Percentiles rank a stretch among this genome's conserved stretches.
Evolutionary conservation across 1,140 invertebrate species (phyloP).

Genomic region (Oreohelix idahoensis): DNA sequence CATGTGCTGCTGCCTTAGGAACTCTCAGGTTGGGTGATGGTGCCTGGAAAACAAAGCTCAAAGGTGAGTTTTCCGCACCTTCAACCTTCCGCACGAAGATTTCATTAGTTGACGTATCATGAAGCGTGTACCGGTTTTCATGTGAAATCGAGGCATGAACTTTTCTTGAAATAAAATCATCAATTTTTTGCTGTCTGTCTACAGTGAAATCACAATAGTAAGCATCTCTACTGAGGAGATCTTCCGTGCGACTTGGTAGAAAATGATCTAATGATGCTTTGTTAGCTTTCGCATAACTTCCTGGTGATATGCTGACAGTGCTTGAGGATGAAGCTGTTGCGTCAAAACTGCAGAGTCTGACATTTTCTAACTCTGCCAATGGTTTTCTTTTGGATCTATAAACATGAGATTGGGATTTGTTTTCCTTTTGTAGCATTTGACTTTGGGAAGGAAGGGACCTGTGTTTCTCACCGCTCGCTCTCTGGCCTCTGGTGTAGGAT

Average conservation of each 20-base stretch:
- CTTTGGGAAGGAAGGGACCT: neutral
- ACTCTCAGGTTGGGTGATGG: neutral
- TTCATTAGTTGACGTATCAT: constrained; percentile 5
- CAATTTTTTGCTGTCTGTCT: constrained; percentile 62
- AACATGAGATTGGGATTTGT: neutral
- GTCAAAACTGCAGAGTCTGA: neutral
- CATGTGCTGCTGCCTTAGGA: neutral
- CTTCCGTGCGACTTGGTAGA: constrained; percentile 48
- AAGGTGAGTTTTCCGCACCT: constrained; percentile 21
- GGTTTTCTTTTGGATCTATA: neutral
- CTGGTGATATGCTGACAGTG: constrained; percentile 47
- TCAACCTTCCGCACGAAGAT: constrained; percentile 36
- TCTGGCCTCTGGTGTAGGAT: neutral
- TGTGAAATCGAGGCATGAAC: neutral
- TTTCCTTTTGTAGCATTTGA: constrained; percentile 8
- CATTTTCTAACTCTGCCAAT: neutral
- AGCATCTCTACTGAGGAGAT: constrained; percentile 59
- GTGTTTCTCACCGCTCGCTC: neutral
- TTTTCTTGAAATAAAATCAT: constrained; percentile 36
- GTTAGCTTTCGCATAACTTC: constrained; percentile 52
- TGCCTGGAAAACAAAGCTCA: neutral
- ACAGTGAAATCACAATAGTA: constrained; percentile 65
- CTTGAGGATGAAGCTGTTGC: constrained; percentile 52
- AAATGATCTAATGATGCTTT: constrained; percentile 53
- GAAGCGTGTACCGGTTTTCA: neutral